Conservation (phyloP, 2,888 invertebrate species). For the Eucera pruinosa region DNA sequence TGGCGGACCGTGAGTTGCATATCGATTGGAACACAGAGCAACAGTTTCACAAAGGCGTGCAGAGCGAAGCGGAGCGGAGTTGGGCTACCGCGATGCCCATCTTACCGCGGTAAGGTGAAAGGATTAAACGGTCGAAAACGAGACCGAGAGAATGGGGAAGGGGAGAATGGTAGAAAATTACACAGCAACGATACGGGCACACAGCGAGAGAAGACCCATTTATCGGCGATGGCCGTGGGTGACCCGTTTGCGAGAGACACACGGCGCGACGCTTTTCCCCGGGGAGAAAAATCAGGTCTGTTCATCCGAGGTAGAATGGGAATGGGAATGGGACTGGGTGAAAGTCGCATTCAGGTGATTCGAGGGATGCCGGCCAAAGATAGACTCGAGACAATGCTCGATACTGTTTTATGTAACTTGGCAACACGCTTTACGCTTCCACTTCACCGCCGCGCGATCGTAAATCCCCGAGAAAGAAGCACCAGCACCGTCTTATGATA, state of each 20-base stretch:
- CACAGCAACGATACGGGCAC: neutral
- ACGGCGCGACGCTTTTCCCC: constrained; percentile 16
- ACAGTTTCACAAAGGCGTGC: constrained; percentile 24
- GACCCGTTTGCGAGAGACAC: constrained; percentile 17
- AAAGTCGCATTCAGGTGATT: constrained; percentile 60
- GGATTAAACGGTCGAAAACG: constrained; percentile 51
- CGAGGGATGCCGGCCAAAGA: constrained; percentile 57
- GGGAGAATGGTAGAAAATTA: constrained; percentile 42
- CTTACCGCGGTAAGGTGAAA: constrained; percentile 58
- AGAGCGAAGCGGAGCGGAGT: neutral
- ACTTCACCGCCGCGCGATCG: constrained; percentile 28
- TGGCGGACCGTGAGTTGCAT: constrained; percentile 1
- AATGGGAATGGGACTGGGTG: constrained; percentile 64
- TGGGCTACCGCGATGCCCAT: constrained; percentile 40
- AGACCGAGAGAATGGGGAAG: neutral
- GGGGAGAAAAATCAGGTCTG: constrained; percentile 14
- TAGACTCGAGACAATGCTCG: constrained; percentile 63
- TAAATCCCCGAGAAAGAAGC: constrained; percentile 3
- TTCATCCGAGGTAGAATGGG: constrained; percentile 43
- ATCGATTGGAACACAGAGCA: constrained; percentile 14
- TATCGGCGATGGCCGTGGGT: constrained; percentile 8
- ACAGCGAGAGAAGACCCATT: constrained; percentile 9
- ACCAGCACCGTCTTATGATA: neutral
- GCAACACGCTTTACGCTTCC: constrained; percentile 31
- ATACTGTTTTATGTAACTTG: constrained; percentile 65